Base-by-base conservation (phyloP, 2,113 vertebrate genomes). In the Potamarius usumacintae region DNA sequence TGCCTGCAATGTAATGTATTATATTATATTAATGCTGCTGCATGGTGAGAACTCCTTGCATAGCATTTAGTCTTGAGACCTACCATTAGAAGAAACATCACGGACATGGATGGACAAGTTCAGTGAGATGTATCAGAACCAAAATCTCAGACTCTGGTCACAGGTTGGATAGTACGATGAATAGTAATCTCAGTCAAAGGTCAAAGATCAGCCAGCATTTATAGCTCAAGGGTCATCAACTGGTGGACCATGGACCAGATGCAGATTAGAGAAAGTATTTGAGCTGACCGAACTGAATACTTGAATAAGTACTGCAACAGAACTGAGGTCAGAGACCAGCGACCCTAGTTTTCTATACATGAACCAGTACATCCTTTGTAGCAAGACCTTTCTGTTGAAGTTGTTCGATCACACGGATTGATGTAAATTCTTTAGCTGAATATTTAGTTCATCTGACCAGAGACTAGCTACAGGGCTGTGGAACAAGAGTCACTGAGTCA, bases 11-110 rank as follows among this genome's bases (percentile, higher is more conserved):
- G 42, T 42, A 42, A 42, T 42, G 42, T 42, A 42, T 42, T 42
- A 42, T 53, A 83, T 50, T 25, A 52, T 67, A 65, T 83, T 34
- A 15, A 58, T 34, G 25, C 15, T 58, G 53, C 53, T 63, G 42
- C 82, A 52, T 52, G 62, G 81, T 52, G 42, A 67, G 42, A 82
- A 48, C 80, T 82, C 80, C 34, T 50, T 50, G 18, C 34, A 82
- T 63, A 82, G 65, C 58, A 50, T 22, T 1, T 27, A 67, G 22
- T 52, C 7, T 83, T 1, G 1, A 65, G 60, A 65, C 58, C 60
- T 50, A 50, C 12, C 22, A n/a, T 52, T 22, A 52, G 11, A 25
- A 50, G 11, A 14, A 22, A 25, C 0, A 12, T 17, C 34, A 63
- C 6, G 0, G 15, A 8, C 7, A 83, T 42, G 42, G 42, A 42